Conservation (phyloP, 2,888 invertebrate genomes). For the Cetonia aurata region DNA sequence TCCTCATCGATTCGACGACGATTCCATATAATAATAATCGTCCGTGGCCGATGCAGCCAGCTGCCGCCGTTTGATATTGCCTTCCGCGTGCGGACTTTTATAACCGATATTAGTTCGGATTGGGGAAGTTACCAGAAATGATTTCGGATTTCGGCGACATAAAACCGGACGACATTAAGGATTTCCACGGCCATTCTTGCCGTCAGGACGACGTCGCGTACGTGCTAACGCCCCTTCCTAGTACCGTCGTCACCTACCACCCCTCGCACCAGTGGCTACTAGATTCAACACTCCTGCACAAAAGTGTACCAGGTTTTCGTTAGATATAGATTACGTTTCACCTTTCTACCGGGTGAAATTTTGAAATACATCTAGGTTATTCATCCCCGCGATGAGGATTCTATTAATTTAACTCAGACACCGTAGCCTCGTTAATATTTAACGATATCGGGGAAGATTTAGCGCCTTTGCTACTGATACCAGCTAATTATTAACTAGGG, state of each 20-base stretch:
- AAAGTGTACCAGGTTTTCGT: not conserved
- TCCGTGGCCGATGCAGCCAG: constrained; percentile 13
- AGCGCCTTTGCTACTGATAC: not conserved
- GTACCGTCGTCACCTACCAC: too few relatives aligned
- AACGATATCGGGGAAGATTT: constrained; percentile 11
- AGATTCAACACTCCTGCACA: too few relatives aligned
- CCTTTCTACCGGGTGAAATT: not conserved
- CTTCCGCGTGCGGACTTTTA: constrained; percentile 29
- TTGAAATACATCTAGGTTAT: not conserved
- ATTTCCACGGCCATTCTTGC: not conserved
- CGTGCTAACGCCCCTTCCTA: constrained; percentile 16
- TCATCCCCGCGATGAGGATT: not conserved
- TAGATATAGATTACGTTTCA: not conserved
- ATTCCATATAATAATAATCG: constrained; percentile 16
- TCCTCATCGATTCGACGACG: constrained; percentile 30
- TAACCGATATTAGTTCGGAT: constrained; percentile 37
- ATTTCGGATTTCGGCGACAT: constrained; percentile 27
- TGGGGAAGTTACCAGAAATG: constrained; percentile 30
- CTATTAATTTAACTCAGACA: constrained; percentile 21
- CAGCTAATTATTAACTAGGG: constrained; percentile 21
- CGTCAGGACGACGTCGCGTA: constrained; percentile 9
- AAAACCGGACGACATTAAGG: constrained; percentile 36
- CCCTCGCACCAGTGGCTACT: too few relatives aligned
- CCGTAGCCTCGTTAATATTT: constrained; percentile 12
- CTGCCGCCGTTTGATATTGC: constrained; percentile 37